Percentiles rank a stretch among this genome's conserved stretches.
Conservation (phyloP, 2,888 invertebrate species). For the Glaucopsyche alexis region DNA sequence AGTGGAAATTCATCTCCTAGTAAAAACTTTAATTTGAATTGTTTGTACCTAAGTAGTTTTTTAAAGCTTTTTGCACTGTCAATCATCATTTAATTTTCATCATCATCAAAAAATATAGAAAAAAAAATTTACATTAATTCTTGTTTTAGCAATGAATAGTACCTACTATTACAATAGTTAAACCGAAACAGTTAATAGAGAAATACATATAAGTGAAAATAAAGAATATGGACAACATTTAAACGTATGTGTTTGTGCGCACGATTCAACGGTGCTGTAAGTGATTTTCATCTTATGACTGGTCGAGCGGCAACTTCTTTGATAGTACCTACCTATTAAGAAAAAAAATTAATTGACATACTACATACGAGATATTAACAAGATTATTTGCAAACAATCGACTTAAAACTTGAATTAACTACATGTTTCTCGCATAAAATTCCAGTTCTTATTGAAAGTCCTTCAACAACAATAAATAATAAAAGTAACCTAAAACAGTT, state of each 20-base stretch:
- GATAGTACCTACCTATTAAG: too few relatives aligned
- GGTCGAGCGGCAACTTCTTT: too few relatives aligned
- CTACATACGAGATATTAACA: background rate
- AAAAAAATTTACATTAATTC: background rate
- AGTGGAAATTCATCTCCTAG: conserved; percentile 20
- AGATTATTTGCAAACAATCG: background rate
- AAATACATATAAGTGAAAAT: too few relatives aligned
- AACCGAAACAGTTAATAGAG: too few relatives aligned
- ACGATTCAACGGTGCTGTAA: too few relatives aligned
- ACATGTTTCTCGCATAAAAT: background rate
- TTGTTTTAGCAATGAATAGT: background rate
- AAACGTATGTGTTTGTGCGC: too few relatives aligned
- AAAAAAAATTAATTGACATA: background rate
- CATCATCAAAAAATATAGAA: too few relatives aligned
- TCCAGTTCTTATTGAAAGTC: conserved; percentile 7
- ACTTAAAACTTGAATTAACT: background rate
- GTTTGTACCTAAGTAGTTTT: background rate
- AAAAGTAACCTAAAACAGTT: conserved; percentile 35
- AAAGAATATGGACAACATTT: too few relatives aligned
- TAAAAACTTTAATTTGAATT: background rate
- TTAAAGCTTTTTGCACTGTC: background rate
- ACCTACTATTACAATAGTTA: background rate
- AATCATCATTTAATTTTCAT: background rate
- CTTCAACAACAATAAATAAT: conserved; percentile 4
- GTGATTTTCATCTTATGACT: too few relatives aligned